Evolutionary conservation across 2,888 invertebrate species (phyloP), one percentile per base, ranked within the genome.

Genomic region (Hemithea aestivaria): DNA sequence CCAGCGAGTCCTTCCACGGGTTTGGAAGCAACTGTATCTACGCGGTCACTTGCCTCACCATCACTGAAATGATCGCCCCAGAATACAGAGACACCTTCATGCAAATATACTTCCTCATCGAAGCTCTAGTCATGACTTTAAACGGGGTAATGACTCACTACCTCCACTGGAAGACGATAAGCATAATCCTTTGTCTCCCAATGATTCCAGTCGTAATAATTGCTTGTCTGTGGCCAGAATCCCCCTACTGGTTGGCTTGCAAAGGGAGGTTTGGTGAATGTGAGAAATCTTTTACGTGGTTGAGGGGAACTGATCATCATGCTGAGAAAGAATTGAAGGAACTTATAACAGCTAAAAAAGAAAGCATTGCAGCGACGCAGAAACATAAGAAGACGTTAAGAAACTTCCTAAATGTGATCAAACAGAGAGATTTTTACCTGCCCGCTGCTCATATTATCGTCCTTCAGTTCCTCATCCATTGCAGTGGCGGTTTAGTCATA

Each of bases 211-310:
- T 48, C 0, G 4, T 52, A 3, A n/a, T 40, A 1, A 30, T 43
- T 0, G 47, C 46, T 1, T 47, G 22, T 12, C 32, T 35, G 1
- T 52, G 48, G 48, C 54, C 58, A 0, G 57, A 58, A 21, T 58
- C 58, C 0, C 58, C 58, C 1, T 40, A 47, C 3, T 58, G 58
- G 58, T 20, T 57, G 7, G 58, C 58, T 1, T 50, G 20, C 26
- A 50, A 44, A 45, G 53, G 51, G 1, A 26, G 47, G 7, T 49
- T 39, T 10, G 22, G 31, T 0, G 40, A 53, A 29, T 51, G 57
- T 27, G 48, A 48, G 20, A 7, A 31, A 2, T 20, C 40, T 0
- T 58, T 58, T 9, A 34, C 29, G 8, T 45, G 36, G 27, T 22
- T 58, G 4, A 43, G 58, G 31, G 58, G 58, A 1, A 37, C 32